Evolutionary conservation across 2,888 invertebrate species (phyloP).

Genomic region (Tiliacea aurago): DNA sequence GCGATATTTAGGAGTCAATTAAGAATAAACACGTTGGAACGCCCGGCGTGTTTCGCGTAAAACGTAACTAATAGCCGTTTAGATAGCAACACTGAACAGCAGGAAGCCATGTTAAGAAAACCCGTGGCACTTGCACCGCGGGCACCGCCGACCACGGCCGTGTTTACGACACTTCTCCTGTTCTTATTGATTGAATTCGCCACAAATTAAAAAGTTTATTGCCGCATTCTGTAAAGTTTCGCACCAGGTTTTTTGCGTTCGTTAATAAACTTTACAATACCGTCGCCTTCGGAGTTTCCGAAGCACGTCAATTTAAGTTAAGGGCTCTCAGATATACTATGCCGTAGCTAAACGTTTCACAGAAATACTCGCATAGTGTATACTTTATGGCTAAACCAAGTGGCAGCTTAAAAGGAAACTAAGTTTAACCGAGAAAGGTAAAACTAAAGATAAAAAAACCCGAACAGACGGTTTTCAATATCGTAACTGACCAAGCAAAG

Average conservation of each 20-base stretch:
- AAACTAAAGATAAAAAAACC: slow-evolving; percentile 1
- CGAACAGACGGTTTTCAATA: slow-evolving; percentile 13
- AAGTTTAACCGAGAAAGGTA: slow-evolving; percentile 3
- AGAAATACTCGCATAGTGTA: slow-evolving; percentile 41
- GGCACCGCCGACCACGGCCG: slow-evolving; percentile 73
- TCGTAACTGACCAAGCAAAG: slow-evolving; percentile 57
- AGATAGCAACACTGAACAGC: slow-evolving; percentile 84
- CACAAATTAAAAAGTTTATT: slow-evolving; percentile 82
- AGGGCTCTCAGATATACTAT: slow-evolving; percentile 26
- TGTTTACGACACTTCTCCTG: slow-evolving; percentile 82
- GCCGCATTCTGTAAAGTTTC: slow-evolving; percentile 66
- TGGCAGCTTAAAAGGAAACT: slow-evolving; percentile 22
- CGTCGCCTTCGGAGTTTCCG: slow-evolving; percentile 44
- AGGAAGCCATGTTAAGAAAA: slow-evolving; percentile 82
- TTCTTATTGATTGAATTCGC: slow-evolving; percentile 82
- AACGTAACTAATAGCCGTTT: slow-evolving; percentile 85
- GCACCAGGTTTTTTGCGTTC: slow-evolving; percentile 52
- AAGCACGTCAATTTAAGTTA: slow-evolving; percentile 48
- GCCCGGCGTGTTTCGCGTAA: slow-evolving; percentile 83
- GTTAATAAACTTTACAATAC: slow-evolving; percentile 57
- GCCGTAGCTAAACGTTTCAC: slow-evolving; percentile 27
- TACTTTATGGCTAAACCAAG: slow-evolving; percentile 49
- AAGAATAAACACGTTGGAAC: slow-evolving; percentile 84
- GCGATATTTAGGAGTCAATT: slow-evolving; percentile 88
- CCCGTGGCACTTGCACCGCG: slow-evolving; percentile 77